phyloP scores from a whole-genome alignment of 2,113 vertebrate genomes.

The Takifugu bimaculatus region DNA sequence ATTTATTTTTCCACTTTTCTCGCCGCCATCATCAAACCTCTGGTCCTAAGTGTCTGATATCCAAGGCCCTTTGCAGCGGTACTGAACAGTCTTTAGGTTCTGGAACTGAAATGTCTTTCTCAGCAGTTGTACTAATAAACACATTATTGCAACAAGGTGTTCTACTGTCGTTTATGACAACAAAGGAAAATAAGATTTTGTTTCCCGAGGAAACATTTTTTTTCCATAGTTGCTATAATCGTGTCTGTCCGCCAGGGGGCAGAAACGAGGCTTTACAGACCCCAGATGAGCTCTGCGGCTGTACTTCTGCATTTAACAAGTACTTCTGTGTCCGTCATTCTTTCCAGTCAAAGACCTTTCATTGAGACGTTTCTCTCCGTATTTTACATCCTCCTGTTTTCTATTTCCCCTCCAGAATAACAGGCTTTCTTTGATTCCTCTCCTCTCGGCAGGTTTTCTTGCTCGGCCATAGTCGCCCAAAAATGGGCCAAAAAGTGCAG shows the following conservation, averaged over 20 bases:
- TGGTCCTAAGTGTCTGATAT: conserved; percentile 2
- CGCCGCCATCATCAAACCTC: conserved; percentile 14
- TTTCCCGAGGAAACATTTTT: conserved; percentile 9
- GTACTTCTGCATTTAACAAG: conserved; percentile 37
- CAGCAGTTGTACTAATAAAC: not conserved
- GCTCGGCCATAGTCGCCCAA: conserved; percentile 41
- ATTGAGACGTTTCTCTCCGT: conserved; percentile 15
- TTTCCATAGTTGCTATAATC: not conserved
- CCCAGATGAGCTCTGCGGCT: not conserved
- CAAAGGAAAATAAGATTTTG: not conserved
- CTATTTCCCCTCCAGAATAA: no score
- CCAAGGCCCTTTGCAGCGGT: not conserved
- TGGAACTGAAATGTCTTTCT: no score
- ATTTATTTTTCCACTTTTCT: conserved; percentile 60
- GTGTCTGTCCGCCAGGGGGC: conserved; percentile 27
- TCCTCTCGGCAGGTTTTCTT: conserved; percentile 26
- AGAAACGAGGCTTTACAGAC: not conserved
- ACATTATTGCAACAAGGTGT: not conserved
- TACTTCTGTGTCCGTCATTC: conserved; percentile 46
- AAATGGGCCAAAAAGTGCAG: no score
- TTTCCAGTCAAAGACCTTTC: conserved; percentile 61
- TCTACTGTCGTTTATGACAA: not conserved
- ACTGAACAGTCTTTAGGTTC: no score
- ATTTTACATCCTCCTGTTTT: conserved; percentile 12
- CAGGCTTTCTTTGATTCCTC: not conserved